These are phyloP conservation scores for Caradrina clavipalpis DNA, from an alignment of 2,888 invertebrate species.

Conservation along the genomic window DNA sequence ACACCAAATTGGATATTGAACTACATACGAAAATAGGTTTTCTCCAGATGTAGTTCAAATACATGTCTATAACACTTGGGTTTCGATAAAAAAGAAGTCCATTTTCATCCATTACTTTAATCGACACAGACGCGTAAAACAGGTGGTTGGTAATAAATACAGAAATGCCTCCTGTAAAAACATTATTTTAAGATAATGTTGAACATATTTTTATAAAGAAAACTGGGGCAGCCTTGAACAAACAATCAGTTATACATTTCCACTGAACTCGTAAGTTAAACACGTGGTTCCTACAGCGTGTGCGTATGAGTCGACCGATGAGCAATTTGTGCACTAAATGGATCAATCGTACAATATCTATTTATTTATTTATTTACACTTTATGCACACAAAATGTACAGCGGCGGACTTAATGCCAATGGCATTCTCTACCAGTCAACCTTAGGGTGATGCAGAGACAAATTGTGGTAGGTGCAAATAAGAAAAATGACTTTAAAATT, in stretches of 20 bases:
- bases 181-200: slow-evolving; percentile 63
- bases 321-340: slow-evolving; percentile 60
- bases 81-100: slow-evolving; percentile 53
- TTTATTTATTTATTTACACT: too few species aligned
- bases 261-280: slow-evolving; percentile 60
- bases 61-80: slow-evolving; percentile 22
- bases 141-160: slow-evolving; percentile 59
- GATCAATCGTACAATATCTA: slow-evolving; percentile 60
- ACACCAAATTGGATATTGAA: slow-evolving; percentile 13
- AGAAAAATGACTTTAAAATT: too few species aligned
- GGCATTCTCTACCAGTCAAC: too few species aligned
- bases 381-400: too few species aligned
- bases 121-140: slow-evolving; percentile 52
- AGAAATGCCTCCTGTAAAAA: slow-evolving; percentile 55
- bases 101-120: slow-evolving; percentile 58
- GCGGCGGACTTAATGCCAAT: too few species aligned
- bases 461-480: too few species aligned
- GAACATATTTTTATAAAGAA: slow-evolving; percentile 65
- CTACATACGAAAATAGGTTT: slow-evolving; percentile 24
- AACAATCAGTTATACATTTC: slow-evolving; percentile 66
- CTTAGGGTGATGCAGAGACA: too few species aligned
- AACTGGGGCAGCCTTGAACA: slow-evolving; percentile 65
- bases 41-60: slow-evolving; percentile 22
- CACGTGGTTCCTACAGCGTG: slow-evolving; percentile 56
- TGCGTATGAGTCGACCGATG: slow-evolving; percentile 51